These are phyloP conservation scores for Redunca redunca DNA, from an alignment of 2,113 vertebrate species.

Conservation along the genomic window DNA sequence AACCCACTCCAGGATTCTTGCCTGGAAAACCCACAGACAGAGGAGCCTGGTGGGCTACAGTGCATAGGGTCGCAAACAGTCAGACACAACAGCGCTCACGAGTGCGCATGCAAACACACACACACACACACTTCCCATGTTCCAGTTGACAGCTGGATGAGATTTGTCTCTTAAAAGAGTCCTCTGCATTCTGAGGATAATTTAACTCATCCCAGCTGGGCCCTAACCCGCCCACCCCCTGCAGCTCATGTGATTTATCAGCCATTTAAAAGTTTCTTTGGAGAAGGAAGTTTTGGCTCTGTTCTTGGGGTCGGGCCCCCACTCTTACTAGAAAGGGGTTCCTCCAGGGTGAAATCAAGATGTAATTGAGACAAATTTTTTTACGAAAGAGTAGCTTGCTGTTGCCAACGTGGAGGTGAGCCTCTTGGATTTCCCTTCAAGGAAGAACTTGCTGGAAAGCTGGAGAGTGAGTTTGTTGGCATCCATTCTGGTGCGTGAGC, in stretches of 20 bases:
- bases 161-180: not conserved
- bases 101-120: rapidly evolving
- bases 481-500: rapidly evolving
- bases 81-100: not conserved
- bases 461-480: not conserved
- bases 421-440: not conserved
- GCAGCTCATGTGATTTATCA: not conserved
- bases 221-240: not conserved
- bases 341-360: not conserved
- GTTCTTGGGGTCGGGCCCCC: not conserved
- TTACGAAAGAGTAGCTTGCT: not conserved
- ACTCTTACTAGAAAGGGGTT: not conserved
- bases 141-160: not conserved
- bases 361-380: not conserved
- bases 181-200: not conserved
- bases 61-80: not conserved
- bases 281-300: not conserved
- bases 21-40: not conserved
- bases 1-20: not conserved
- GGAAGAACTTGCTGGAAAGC: not conserved
- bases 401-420: not conserved
- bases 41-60: rapidly evolving
- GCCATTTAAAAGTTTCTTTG: not conserved
- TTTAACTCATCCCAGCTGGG: conserved; percentile 26
- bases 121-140: not conserved